Evolutionary conservation across 2,888 invertebrate species (phyloP).

Genomic region (Coenonympha glycerion): DNA sequence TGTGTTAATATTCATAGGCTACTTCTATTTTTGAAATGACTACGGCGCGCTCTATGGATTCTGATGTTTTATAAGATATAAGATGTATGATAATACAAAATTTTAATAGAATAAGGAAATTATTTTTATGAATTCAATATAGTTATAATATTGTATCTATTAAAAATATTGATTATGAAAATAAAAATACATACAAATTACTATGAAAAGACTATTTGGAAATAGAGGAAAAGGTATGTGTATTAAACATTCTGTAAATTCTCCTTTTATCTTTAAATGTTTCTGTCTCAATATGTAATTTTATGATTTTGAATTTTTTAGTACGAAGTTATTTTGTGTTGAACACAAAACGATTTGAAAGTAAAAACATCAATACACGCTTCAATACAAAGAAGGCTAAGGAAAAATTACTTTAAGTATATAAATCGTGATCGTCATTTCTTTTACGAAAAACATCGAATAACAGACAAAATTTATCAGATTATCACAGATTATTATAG

Average conservation of each 20-base stretch:
- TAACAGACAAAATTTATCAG: too few relatives aligned
- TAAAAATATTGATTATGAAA: background rate
- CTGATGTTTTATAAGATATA: slow-evolving; percentile 21
- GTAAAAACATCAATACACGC: background rate
- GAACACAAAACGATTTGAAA: background rate
- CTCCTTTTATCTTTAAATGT: background rate
- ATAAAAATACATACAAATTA: background rate
- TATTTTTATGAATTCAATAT: slow-evolving; percentile 6
- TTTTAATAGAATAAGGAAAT: background rate
- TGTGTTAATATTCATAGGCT: slow-evolving; percentile 4
- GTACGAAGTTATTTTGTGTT: background rate
- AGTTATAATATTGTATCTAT: too few relatives aligned
- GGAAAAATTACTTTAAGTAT: too few relatives aligned
- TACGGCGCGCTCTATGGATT: slow-evolving; percentile 24
- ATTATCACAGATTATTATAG: too few relatives aligned
- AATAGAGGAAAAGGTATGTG: background rate
- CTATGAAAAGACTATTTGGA: background rate
- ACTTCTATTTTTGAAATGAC: slow-evolving; percentile 16
- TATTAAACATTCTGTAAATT: background rate
- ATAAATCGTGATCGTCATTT: background rate
- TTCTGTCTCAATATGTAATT: too few relatives aligned
- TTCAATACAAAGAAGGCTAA: too few relatives aligned
- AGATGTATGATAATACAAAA: slow-evolving; percentile 17
- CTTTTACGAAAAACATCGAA: too few relatives aligned
- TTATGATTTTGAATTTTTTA: background rate